Base-by-base conservation (phyloP, 1,140 invertebrate genomes). In the Rhopalosiphum maidis region DNA sequence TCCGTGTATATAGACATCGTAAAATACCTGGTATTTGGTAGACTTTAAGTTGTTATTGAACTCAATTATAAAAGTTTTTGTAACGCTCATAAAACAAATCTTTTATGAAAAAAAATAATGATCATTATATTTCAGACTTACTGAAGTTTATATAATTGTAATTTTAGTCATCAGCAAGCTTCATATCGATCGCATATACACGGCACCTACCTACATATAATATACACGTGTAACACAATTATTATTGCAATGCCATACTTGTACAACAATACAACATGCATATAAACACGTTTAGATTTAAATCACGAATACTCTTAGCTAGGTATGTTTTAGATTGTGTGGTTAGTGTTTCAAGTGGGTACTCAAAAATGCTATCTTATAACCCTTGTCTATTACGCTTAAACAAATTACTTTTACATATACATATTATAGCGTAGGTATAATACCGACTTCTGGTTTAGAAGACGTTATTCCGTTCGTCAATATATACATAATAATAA, bases 231-330 rank as follows among this genome's bases (percentile, higher is more conserved):
- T 23, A 18, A 77, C n/a, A 77, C 30, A 77, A n/a, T 77, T 77
- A 77, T 35, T 35, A 77, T 77, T 77, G 15, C 60, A 77, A 77
- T 77, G 15, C 60, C 60, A 77, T 30, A 77, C 60, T n/a, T n/a
- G 30, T 77, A 77, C n/a, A n/a, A 18, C 30, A 77, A 18, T 77
- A n/a, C n/a, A 77, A 77, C n/a, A 77, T n/a, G 30, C 60, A 77
- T 77, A 77, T 77, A n/a, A 77, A 77, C 60, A 77, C 60, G 60
- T 77, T 77, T 77, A 77, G 60, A 77, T 77, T 77, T 77, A 77
- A 77, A 77, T 77, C 60, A 77, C 60, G 30, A 77, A 77, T 18
- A 77, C 60, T 77, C 60, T 35, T 77, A 77, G n/a, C 30, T 77
- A 77, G 30, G 60, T 77, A 77, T 77, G 60, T 77, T 35, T 77